These are phyloP conservation scores for Spicauda simplicius DNA, from an alignment of 2,888 invertebrate genomes.

Conservation along the genomic window DNA sequence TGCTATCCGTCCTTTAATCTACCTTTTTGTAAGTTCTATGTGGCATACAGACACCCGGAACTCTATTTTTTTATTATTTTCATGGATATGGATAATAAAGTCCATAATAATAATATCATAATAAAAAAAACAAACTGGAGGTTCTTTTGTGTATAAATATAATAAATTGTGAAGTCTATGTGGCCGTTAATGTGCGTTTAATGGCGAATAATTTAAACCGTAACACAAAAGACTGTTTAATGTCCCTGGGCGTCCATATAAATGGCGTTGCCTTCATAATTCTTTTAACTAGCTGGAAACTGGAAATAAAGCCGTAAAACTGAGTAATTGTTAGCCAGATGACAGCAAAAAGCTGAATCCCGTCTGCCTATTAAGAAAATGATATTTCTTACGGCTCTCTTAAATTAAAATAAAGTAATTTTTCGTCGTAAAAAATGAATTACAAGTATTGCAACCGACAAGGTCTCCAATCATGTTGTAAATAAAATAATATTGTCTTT, in stretches of 20 bases:
- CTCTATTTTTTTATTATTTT: too few relatives aligned
- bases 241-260: conserved; percentile 17
- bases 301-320: not conserved
- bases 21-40: too few relatives aligned
- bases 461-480: too few relatives aligned
- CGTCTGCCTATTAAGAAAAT: conserved; percentile 3
- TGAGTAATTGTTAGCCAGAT: conserved; percentile 1
- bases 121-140: too few relatives aligned
- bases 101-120: too few relatives aligned
- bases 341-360: conserved; percentile 2
- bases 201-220: conserved; percentile 21
- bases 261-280: conserved; percentile 23
- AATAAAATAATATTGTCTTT: too few relatives aligned
- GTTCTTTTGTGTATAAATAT: not conserved
- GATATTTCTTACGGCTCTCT: not conserved
- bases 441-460: too few relatives aligned
- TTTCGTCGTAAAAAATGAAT: not conserved
- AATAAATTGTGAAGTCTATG: conserved; percentile 15
- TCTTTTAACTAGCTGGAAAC: conserved; percentile 9
- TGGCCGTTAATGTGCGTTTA: conserved; percentile 23
- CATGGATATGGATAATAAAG: too few relatives aligned
- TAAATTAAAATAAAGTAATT: not conserved
- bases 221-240: conserved; percentile 20
- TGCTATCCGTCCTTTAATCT: too few relatives aligned
- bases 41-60: too few relatives aligned